These are phyloP conservation scores for Trachelus troglodyta DNA, from an alignment of 2,888 invertebrate species.

Conservation along the genomic window DNA sequence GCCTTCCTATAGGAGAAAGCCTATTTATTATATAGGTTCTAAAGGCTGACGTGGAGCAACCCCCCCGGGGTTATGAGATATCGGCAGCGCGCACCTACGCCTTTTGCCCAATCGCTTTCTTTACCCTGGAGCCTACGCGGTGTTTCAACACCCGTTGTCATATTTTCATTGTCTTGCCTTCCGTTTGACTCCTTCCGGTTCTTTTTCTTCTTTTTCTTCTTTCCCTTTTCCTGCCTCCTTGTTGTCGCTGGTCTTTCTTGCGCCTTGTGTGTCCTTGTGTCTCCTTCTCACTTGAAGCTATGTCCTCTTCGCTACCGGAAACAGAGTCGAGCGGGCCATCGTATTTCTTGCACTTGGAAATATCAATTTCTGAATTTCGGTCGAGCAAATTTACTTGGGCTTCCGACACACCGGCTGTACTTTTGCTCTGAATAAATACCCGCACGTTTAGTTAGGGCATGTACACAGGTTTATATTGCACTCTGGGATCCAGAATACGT, in stretches of 20 bases:
- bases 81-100: background rate
- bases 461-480: background rate
- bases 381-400: background rate
- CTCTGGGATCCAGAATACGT: background rate
- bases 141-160: background rate
- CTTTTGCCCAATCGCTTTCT: background rate
- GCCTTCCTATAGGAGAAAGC: background rate
- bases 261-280: background rate
- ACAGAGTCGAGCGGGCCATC: background rate
- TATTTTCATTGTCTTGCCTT: background rate
- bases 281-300: background rate
- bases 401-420: background rate
- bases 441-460: background rate
- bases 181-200: background rate
- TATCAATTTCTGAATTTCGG: background rate
- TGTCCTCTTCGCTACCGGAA: background rate
- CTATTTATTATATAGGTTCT: background rate
- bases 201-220: background rate
- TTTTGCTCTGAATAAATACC: background rate
- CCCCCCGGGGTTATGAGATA: background rate
- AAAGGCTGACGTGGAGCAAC: background rate
- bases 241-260: background rate
- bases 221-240: background rate
- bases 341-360: background rate
- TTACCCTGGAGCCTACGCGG: background rate